Evolutionary conservation across 2,113 vertebrate genomes (phyloP), one percentile per base, ranked within the genome.

Genomic region (Labeo catla): DNA sequence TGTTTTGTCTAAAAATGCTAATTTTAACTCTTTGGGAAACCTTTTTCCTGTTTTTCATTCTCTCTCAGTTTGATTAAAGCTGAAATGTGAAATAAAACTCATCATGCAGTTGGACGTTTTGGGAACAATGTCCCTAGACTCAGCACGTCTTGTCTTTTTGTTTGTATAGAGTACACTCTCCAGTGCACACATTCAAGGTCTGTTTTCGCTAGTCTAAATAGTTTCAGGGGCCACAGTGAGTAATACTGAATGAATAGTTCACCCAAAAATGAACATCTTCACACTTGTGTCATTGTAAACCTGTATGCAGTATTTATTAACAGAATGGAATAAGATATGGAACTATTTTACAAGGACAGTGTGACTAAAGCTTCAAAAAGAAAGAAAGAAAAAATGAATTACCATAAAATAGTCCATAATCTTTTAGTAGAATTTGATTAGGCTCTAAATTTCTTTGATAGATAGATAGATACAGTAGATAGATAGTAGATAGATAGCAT

Each of bases 101-200:
- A 79, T 84, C 57, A 66, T 79, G 47, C 19, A 84, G 45, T 49
- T 65, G 81, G 43, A 23, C 68, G 39, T 49, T 34, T 54, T 84
- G 54, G 68, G 47, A 57, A 34, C 57, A 79, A 73, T 80, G n/a
- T 12, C 54, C 6, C 28, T 45, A 74, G 21, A 39, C 28, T 59
- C 57, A 70, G 57, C 52, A 21, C 2, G n/a, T 61, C 3, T 74
- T 34, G 54, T 81, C 54, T 88, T 88, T 66, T 57, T 74, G 28
- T 86, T 85, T 88, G 50, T 74, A 61, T 19, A 5, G 54, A 21
- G 65, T 13, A 68, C 28, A 36, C 12, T 68, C 28, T 36, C 13
- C 6, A 21, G 10, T 23, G 63, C 43, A 21, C 68, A 77, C 52
- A 13, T 77, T 54, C 12, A 61, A 54, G 74, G 63, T 23, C 8